Conservation (phyloP, 2,888 invertebrate genomes). For the Oxytorus armatus region DNA sequence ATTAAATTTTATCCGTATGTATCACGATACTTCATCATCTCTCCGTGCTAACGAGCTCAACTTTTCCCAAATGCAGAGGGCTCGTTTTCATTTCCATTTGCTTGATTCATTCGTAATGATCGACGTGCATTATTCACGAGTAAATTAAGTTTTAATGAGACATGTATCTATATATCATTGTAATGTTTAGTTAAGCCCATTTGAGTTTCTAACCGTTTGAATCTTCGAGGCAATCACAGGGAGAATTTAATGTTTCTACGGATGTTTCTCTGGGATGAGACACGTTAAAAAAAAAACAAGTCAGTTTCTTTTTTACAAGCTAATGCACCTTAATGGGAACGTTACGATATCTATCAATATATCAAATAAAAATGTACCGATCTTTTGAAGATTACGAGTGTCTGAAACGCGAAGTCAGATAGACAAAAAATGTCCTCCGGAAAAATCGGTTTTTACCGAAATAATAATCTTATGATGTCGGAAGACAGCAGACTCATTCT, state of each 20-base stretch:
- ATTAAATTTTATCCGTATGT: slow-evolving; percentile 6
- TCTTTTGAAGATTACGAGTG: neutral
- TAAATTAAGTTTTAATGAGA: slow-evolving; percentile 6
- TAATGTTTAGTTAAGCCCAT: neutral
- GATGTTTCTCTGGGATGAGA: neutral
- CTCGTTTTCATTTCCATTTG: slow-evolving; percentile 4
- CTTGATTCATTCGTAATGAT: slow-evolving; percentile 17
- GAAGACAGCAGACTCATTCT: neutral
- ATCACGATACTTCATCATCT: slow-evolving; percentile 29
- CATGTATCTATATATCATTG: slow-evolving; percentile 13
- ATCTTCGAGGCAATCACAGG: neutral
- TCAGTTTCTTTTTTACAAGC: neutral
- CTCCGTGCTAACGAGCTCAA: slow-evolving; percentile 10
- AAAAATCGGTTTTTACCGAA: slow-evolving; percentile 1
- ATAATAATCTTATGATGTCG: slow-evolving; percentile 2
- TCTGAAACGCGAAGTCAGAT: no score
- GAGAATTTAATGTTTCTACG: neutral
- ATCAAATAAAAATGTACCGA: neutral
- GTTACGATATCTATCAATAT: neutral
- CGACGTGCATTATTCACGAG: slow-evolving; percentile 22
- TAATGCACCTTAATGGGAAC: neutral
- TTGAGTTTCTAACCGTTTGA: neutral
- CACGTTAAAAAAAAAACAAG: neutral
- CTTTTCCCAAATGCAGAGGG: neutral
- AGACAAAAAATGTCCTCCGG: neutral